Evolutionary conservation across 2,888 invertebrate genomes (phyloP), one percentile per base, ranked within the genome.

Genomic region (Morpho achilles): DNA sequence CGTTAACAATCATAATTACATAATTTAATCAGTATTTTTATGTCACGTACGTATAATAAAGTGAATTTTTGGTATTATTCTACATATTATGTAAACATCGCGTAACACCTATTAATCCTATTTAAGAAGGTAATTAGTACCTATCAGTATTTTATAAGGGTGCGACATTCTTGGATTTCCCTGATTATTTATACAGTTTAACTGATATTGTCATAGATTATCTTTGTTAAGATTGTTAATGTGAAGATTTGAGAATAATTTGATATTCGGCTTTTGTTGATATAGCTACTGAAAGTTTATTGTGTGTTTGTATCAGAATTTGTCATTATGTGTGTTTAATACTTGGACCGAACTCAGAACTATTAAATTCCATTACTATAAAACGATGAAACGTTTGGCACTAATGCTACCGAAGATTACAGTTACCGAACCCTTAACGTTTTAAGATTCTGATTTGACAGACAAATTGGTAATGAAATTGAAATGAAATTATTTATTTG

Each of bases 91-190:
- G 48, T 56, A 57, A 61, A 41, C 54, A 54, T 23, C 23, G 32
- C 10, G 40, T 57, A 51, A 56, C 42, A 53, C 53, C 51, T 39
- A 7, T 47, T 51, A 61, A 61, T 41, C 47, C 50, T 1, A 40
- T 8, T 54, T 54, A 57, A 60, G 56, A 44, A 45, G 42, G 42
- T 57, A 57, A 54, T 58, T 61, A 54, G 48, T 57, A 57, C 48
- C 41, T 57, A 48, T 57, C 50, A 57, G 43, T 8, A 44, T 48
- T 54, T 50, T 48, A 39, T 41, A 50, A 53, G 51, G 56, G 10
- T 46, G 50, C 53, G 43, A 48, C 52, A 57, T 53, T 56, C 52
- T 46, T 16, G 54, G 51, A 40, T 50, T 46, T 55, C 41, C 39
- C 48, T 50, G 50, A 60, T 51, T 60, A 57, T 53, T 50, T 56